phyloP scores from a whole-genome alignment of 2,888 invertebrate species.

The Clostera curtula region DNA sequence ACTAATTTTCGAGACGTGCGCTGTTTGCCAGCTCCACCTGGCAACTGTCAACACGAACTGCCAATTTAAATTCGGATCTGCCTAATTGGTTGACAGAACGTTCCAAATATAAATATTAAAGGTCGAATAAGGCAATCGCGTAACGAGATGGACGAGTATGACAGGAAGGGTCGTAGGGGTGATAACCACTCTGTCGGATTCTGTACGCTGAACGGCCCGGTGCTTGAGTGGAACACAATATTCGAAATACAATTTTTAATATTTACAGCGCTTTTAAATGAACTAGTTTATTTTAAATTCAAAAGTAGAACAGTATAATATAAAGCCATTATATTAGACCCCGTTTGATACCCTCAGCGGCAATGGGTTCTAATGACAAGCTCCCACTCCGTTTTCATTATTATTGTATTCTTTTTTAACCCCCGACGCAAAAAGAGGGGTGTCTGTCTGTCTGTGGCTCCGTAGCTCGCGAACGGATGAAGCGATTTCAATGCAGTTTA shows the following conservation, averaged over 20 bases:
- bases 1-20: conserved; percentile 43
- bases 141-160: conserved; percentile 28
- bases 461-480: no score
- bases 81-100: conserved; percentile 58
- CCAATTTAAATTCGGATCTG: conserved; percentile 52
- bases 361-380: no score
- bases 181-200: conserved; percentile 14
- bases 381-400: no score
- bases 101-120: conserved; percentile 54
- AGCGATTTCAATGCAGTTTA: no score
- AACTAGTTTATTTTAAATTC: no score
- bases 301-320: no score
- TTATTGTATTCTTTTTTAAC: no score
- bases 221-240: conserved; percentile 13
- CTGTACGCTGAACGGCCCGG: conserved; percentile 19
- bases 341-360: no score
- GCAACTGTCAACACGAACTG: conserved; percentile 58
- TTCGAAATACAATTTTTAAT: conserved; percentile 11
- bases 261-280: no score
- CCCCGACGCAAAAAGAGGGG: no score
- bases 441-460: no score
- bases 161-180: conserved; percentile 15
- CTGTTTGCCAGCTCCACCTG: conserved; percentile 47
- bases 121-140: conserved; percentile 35
- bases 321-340: no score